A percentile compares a stretch with the other conserved stretches of the same genome.
phyloP scores from a whole-genome alignment of 2,888 invertebrate species.

The Spilarctia lutea region DNA sequence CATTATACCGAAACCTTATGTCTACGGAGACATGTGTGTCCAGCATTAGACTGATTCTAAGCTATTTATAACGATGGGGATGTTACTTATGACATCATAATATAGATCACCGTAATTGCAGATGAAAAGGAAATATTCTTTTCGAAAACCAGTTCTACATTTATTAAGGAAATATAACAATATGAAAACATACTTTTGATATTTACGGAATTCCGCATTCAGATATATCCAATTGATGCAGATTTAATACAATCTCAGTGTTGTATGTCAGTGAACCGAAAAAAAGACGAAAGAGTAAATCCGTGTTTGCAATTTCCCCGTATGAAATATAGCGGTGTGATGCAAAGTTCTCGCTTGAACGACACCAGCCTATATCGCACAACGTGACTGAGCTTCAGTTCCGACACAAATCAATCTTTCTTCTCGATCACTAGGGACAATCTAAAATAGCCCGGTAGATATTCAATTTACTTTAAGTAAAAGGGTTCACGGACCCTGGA shows the following conservation, averaged over 20 bases:
- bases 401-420: not conserved
- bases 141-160: not conserved
- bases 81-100: not conserved
- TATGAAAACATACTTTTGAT: not conserved
- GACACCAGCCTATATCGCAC: not conserved
- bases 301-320: conserved; percentile 47
- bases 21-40: no score
- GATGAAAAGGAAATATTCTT: not conserved
- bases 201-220: not conserved
- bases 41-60: no score
- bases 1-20: no score
- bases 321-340: conserved; percentile 42
- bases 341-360: not conserved
- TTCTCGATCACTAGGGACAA: not conserved
- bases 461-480: not conserved
- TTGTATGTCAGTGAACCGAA: conserved; percentile 50
- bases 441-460: not conserved
- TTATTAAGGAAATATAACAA: not conserved
- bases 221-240: conserved; percentile 15
- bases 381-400: not conserved
- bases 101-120: not conserved
- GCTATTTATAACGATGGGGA: no score
- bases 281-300: conserved; percentile 38
- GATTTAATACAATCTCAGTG: conserved; percentile 46
- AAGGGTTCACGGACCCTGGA: not conserved